phyloP scores from a whole-genome alignment of 2,113 vertebrate genomes.

The Larimichthys crocea region DNA sequence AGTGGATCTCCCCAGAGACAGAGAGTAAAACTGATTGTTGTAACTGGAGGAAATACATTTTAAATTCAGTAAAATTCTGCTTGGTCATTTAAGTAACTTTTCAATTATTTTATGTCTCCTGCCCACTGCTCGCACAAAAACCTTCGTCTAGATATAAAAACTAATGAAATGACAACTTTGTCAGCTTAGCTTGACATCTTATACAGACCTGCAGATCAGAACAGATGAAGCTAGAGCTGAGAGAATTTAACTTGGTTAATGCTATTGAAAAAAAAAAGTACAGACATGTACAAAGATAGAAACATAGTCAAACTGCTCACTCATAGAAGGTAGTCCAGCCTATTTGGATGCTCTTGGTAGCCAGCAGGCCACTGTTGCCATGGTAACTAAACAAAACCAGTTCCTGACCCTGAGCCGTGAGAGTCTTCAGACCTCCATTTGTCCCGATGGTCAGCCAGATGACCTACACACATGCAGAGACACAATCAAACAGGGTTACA shows the following conservation, averaged over 20 bases:
- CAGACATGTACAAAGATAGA: not conserved
- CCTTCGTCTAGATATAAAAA: not conserved
- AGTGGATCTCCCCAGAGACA: not conserved
- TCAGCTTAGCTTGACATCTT: not conserved
- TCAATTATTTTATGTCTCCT: not conserved
- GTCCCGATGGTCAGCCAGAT: constrained; percentile 98
- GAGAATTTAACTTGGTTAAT: not conserved
- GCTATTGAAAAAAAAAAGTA: too few species aligned
- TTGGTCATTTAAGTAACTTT: not conserved
- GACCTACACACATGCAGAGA: constrained; percentile 75
- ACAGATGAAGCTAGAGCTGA: not conserved
- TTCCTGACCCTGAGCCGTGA: constrained; percentile 96
- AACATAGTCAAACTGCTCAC: constrained; percentile 83
- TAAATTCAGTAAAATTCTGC: too few species aligned
- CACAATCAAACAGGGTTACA: not conserved
- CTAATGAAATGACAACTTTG: not conserved
- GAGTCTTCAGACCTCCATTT: constrained; percentile 95
- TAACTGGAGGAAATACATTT: not conserved
- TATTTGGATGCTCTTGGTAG: constrained; percentile 97
- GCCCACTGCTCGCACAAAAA: too few species aligned
- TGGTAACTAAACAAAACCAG: constrained; percentile 97
- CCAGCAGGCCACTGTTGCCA: constrained; percentile 95
- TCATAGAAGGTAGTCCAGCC: constrained; percentile 99
- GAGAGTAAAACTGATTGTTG: not conserved
- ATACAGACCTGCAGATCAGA: not conserved